Evolutionary conservation across 2,888 invertebrate genomes (phyloP).

Genomic region (Carcina quercana): DNA sequence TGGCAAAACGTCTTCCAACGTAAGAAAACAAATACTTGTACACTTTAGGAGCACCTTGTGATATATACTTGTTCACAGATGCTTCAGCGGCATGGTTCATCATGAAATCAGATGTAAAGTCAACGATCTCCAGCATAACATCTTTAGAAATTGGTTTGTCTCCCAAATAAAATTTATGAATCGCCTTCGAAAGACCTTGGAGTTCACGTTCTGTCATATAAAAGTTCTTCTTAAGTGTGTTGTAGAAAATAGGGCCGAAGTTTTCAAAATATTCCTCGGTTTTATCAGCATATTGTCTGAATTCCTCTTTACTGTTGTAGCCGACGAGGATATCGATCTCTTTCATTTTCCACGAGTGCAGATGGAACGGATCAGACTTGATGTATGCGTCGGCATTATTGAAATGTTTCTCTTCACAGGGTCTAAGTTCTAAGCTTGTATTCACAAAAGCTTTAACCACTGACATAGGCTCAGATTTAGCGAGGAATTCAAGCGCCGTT

Average conservation of each 20-base stretch:
- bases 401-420: constrained; percentile 31
- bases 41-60: neutral
- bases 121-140: neutral
- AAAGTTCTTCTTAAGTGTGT: constrained; percentile 19
- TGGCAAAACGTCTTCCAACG: neutral
- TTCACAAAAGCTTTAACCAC: constrained; percentile 28
- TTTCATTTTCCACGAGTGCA: constrained; percentile 20
- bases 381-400: constrained; percentile 26
- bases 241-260: constrained; percentile 13
- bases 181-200: neutral
- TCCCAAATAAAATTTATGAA: neutral
- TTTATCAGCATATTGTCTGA: constrained; percentile 21
- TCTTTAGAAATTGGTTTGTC: constrained; percentile 1
- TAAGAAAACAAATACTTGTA: constrained; percentile 4
- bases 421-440: constrained; percentile 21
- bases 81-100: constrained; percentile 1
- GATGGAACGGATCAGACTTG: constrained; percentile 20
- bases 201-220: constrained; percentile 17
- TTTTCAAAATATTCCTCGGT: constrained; percentile 19
- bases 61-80: constrained; percentile 1
- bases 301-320: constrained; percentile 35
- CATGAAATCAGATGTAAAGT: constrained; percentile 1
- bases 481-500: constrained; percentile 32
- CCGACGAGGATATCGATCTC: constrained; percentile 31
- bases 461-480: constrained; percentile 24